These are phyloP conservation scores for Julus scandinavius DNA, from an alignment of 2,888 invertebrate species.

Conservation along the genomic window DNA sequence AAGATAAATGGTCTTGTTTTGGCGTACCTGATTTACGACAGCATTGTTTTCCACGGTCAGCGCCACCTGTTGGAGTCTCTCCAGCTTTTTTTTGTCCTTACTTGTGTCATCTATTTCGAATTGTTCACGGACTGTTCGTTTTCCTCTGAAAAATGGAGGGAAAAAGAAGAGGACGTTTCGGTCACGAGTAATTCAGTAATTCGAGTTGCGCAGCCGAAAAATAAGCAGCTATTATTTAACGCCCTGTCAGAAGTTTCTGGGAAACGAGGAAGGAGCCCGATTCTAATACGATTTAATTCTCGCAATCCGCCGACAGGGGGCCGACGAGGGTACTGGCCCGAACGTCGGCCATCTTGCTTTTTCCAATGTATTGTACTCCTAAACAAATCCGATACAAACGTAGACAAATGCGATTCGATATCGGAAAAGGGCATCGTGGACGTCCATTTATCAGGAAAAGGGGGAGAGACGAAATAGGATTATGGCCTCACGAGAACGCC, in stretches of 20 bases:
- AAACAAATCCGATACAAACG: not conserved
- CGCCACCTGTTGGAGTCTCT: not conserved
- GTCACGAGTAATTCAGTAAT: too few relatives aligned
- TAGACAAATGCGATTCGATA: not conserved
- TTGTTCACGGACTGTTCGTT: not conserved
- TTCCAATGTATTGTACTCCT: not conserved
- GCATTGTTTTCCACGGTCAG: not conserved
- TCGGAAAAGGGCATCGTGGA: not conserved
- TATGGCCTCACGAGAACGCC: too few relatives aligned
- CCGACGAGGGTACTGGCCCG: not conserved
- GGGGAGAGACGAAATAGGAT: too few relatives aligned
- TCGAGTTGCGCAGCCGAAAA: too few relatives aligned
- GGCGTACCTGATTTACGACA: too few relatives aligned
- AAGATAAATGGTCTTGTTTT: too few relatives aligned
- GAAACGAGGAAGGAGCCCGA: not conserved
- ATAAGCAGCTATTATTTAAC: not conserved
- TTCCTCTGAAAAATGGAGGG: not conserved
- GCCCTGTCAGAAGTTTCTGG: not conserved
- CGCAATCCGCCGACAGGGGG: not conserved
- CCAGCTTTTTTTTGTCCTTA: not conserved
- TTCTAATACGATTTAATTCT: not conserved
- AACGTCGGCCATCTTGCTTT: not conserved
- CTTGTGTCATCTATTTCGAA: not conserved
- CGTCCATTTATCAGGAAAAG: too few relatives aligned
- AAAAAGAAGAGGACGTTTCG: not conserved